These are phyloP conservation scores for Brachycybe producta DNA, from an alignment of 2,888 invertebrate species.

Conservation along the genomic window DNA sequence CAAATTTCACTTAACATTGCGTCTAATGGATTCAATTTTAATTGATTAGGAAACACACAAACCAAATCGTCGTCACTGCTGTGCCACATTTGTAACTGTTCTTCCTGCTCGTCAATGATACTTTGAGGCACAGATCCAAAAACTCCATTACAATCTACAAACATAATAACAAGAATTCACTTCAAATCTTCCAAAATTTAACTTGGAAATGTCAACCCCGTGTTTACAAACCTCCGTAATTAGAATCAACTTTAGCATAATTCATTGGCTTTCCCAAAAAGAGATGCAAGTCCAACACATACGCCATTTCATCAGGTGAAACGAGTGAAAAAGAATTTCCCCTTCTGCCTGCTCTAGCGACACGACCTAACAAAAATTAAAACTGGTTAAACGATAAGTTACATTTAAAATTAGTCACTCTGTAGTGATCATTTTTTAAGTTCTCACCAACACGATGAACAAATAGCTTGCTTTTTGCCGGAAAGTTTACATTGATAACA, in stretches of 20 bases:
- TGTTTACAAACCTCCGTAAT: neutral
- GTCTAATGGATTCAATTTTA: no score
- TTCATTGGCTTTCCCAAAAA: constrained; percentile 71
- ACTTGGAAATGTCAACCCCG: neutral
- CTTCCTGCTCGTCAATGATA: constrained; percentile 67
- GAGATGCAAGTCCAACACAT: constrained; percentile 83
- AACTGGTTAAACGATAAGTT: no score
- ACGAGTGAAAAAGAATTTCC: constrained; percentile 88
- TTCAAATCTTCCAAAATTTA: neutral
- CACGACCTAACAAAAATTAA: constrained; percentile 45
- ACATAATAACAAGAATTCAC: constrained; percentile 4
- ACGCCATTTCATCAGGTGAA: constrained; percentile 78
- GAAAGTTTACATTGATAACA: constrained; percentile 95
- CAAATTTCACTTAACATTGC: no score
- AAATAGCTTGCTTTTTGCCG: constrained; percentile 90
- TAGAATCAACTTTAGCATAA: constrained; percentile 16
- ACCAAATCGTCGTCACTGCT: constrained; percentile 61
- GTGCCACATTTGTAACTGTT: constrained; percentile 60
- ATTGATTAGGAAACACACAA: no score
- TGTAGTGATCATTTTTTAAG: neutral
- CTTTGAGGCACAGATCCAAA: constrained; percentile 70
- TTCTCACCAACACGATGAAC: constrained; percentile 89
- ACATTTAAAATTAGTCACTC: no score
- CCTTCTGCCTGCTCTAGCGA: constrained; percentile 83
- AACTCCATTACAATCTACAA: constrained; percentile 44